Evolutionary conservation across 2,888 invertebrate species (phyloP), one percentile per base, ranked within the genome.

Genomic region (Drosophila rubida): DNA sequence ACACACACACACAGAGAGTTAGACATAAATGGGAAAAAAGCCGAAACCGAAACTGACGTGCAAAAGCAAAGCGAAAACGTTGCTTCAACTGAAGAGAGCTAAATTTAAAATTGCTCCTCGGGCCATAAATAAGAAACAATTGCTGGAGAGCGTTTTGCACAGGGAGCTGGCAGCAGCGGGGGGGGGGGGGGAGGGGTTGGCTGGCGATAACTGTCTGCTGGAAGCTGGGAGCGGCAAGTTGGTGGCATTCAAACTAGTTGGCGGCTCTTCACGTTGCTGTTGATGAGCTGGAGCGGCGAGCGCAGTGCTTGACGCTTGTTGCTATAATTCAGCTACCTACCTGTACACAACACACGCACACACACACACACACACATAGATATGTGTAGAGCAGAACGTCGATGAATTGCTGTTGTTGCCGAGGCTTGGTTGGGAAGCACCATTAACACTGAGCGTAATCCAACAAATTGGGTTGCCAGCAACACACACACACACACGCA

Each of bases 41-140:
- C 7, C n/a, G 6, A 62, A 46, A 60, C 14, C 58, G n/a, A 67
- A 55, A 55, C 55, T 37, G 41, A 39, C 48, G 45, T 49, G 35
- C 14, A 23, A 39, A 83, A 67, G 48, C 62, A 57, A 77, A 68
- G 63, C 60, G 64, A 61, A 62, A 64, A 30, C 58, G 50, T 35
- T 25, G 61, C 46, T 30, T 48, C 46, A 49, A 46, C 39, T 54
- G 44, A 73, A 65, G 45, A 68, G 78, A 70, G 62, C 53, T 58
- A 69, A 75, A 80, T 75, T 78, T 75, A 75, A 59, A 84, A 79
- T 80, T 78, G 63, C 71, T 78, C 78, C 71, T 62, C 71, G 22
- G 63, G 81, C 64, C 58, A 63, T 80, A 78, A 80, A 84, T 67
- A 78, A 71, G 71, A 84, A 79, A 81, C 75, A 79, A 79, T 84